Conservation (phyloP, 2,113 vertebrate species). For the Corydoras sp. region DNA sequence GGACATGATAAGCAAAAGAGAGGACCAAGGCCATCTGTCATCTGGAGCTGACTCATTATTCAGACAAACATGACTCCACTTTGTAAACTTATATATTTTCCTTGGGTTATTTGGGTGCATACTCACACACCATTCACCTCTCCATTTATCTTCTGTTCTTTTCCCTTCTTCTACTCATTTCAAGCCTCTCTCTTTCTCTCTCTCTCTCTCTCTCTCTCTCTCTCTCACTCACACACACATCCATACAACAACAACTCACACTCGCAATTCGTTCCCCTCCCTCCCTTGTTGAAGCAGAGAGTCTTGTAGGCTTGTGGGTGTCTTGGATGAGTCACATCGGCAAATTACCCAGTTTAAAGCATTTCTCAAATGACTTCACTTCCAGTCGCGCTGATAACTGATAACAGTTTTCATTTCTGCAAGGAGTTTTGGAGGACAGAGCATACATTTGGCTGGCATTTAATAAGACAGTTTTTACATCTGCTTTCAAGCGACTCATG, state of each 20-base stretch:
- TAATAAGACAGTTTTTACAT: not conserved
- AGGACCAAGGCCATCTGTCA: constrained; percentile 6
- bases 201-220: constrained; percentile 15
- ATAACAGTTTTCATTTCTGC: constrained; percentile 71
- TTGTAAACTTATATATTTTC: constrained; percentile 25
- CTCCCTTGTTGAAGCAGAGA: constrained; percentile 59
- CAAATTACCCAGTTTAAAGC: constrained; percentile 73
- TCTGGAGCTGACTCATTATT: constrained; percentile 8
- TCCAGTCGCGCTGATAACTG: constrained; percentile 68
- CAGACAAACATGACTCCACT: constrained; percentile 30
- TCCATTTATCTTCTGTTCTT: constrained; percentile 33
- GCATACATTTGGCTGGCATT: constrained; percentile 1
- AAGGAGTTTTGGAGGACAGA: constrained; percentile 68
- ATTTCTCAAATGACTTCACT: constrained; percentile 71
- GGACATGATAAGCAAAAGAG: not conserved
- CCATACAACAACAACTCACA: not conserved
- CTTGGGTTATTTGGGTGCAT: constrained; percentile 15
- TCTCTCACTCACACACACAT: constrained; percentile 10
- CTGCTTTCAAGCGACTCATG: too few species aligned
- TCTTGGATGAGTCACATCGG: constrained; percentile 70
- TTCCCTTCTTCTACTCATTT: not conserved
- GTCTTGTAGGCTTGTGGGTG: constrained; percentile 66
- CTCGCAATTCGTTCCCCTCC: constrained; percentile 44
- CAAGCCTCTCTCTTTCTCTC: constrained; percentile 7
- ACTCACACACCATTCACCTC: constrained; percentile 6